Conservation (phyloP, 2,113 vertebrate species). For the Muntiacus reevesi region DNA sequence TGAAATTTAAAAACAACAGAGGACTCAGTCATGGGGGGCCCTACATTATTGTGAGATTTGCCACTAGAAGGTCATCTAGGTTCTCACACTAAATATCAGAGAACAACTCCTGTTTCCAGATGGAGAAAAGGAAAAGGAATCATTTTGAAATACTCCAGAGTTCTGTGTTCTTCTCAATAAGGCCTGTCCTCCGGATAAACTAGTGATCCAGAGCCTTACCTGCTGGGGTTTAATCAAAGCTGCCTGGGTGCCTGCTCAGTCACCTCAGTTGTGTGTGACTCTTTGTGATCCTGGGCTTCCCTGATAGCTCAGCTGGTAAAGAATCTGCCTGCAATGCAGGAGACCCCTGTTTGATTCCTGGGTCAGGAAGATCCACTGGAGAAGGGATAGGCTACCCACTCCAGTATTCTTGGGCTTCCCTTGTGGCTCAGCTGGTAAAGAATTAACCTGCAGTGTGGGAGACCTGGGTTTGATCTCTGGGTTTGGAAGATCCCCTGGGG, state of each 20-base stretch:
- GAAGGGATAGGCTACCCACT: too few species aligned
- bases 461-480: background rate
- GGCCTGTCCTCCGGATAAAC: background rate
- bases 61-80: background rate
- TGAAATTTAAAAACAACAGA: background rate
- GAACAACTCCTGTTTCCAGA: background rate
- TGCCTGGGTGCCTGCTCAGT: background rate
- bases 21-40: background rate
- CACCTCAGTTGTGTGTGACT: background rate
- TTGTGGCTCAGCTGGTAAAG: background rate
- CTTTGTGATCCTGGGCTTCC: background rate
- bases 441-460: background rate
- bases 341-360: too few species aligned
- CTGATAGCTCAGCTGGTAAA: background rate
- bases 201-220: background rate
- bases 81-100: background rate
- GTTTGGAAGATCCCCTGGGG: background rate
- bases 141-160: background rate
- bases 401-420: too few species aligned
- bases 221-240: background rate
- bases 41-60: background rate
- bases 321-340: too few species aligned
- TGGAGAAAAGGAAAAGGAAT: background rate
- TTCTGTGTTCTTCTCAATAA: background rate
- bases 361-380: too few species aligned